Conservation (phyloP, 2,888 invertebrate species). For the Drosophila testacea region DNA sequence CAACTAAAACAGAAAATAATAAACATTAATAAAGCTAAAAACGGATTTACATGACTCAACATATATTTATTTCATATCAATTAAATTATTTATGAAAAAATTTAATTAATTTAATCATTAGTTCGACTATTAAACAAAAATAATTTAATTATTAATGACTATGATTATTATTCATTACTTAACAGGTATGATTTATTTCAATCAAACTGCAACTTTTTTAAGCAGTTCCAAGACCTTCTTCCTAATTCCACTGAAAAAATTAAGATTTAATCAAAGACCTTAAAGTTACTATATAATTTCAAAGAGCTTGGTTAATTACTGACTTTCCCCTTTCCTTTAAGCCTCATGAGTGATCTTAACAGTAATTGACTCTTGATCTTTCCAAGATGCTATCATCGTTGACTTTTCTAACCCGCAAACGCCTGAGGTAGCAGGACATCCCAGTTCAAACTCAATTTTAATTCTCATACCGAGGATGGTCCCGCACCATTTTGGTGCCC, state of each 20-base stretch:
- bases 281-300: slow-evolving; percentile 9
- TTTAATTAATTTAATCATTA: too few species aligned
- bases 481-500: slow-evolving; percentile 56
- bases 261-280: slow-evolving; percentile 20
- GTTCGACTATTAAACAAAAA: too few species aligned
- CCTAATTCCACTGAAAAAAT: slow-evolving; percentile 2
- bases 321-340: slow-evolving; percentile 20
- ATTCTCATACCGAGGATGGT: slow-evolving; percentile 30
- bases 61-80: too few species aligned
- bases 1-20: too few species aligned
- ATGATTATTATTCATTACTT: too few species aligned
- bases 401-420: slow-evolving; percentile 48
- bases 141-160: too few species aligned
- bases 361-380: slow-evolving; percentile 67
- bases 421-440: slow-evolving; percentile 42
- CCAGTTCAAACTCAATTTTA: slow-evolving; percentile 6
- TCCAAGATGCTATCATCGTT: slow-evolving; percentile 59
- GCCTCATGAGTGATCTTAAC: slow-evolving; percentile 1
- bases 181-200: too few species aligned
- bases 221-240: too few species aligned
- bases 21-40: too few species aligned
- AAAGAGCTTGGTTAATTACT: slow-evolving; percentile 19
- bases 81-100: too few species aligned
- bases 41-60: too few species aligned
- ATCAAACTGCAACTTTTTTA: too few species aligned